Evolutionary conservation across 2,888 invertebrate genomes (phyloP).

Genomic region (Lepidocyrtinus sp.): DNA sequence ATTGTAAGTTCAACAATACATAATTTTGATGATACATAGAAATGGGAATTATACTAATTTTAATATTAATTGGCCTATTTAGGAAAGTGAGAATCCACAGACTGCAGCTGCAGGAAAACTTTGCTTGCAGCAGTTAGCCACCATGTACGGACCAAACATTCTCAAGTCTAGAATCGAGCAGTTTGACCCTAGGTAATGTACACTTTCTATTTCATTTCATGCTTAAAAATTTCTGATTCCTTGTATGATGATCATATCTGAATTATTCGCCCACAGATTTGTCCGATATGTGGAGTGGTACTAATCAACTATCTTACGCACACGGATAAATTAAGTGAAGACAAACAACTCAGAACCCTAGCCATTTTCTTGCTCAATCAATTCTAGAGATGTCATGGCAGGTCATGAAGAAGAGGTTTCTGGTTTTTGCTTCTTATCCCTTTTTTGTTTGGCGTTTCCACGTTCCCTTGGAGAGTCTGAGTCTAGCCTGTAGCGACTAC

Average conservation of each 20-base stretch:
- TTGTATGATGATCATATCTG: not conserved
- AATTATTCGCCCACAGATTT: constrained; percentile 20
- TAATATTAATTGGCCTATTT: constrained; percentile 41
- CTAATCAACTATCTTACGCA: too few species aligned
- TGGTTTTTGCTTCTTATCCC: too few species aligned
- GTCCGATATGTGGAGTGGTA: constrained; percentile 47
- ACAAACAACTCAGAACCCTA: too few species aligned
- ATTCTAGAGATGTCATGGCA: too few species aligned
- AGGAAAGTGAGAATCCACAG: constrained; percentile 75
- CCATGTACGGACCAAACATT: constrained; percentile 74
- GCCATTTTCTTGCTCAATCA: too few species aligned
- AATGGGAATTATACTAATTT: not conserved
- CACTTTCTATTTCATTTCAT: not conserved
- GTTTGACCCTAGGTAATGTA: constrained; percentile 73
- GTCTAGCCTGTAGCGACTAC: too few species aligned
- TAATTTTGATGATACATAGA: not conserved
- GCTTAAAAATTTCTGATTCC: not conserved
- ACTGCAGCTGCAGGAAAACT: constrained; percentile 74
- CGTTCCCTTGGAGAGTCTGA: too few species aligned
- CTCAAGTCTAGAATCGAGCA: constrained; percentile 74
- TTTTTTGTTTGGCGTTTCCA: too few species aligned
- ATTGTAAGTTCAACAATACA: constrained; percentile 74
- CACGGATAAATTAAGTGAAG: too few species aligned
- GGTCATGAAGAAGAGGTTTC: too few species aligned
- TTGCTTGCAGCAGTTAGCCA: constrained; percentile 73